Percentiles rank a stretch among this genome's conserved stretches.
Evolutionary conservation across 2,888 invertebrate genomes (phyloP).

Genomic region (Agriopis aurantiaria): DNA sequence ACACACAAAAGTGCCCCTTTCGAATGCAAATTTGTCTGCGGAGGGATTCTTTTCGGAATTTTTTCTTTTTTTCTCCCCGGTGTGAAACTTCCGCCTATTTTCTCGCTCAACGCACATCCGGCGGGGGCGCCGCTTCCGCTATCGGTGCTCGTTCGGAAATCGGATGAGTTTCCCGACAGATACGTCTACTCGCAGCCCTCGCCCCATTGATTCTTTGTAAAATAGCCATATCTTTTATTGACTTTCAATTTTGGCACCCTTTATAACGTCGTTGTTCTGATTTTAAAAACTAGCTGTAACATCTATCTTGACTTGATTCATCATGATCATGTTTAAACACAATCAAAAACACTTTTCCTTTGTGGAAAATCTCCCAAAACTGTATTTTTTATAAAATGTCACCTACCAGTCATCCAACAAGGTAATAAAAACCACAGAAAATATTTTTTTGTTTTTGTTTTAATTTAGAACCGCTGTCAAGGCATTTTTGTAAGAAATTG

Average conservation of each 20-base stretch:
- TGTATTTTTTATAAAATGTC: too few species aligned
- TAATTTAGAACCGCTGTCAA: too few species aligned
- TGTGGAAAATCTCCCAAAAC: too few species aligned
- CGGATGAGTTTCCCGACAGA: slow-evolving; percentile 70
- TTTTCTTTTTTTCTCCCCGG: slow-evolving; percentile 72
- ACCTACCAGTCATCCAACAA: too few species aligned
- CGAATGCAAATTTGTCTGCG: slow-evolving; percentile 81
- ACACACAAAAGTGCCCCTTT: slow-evolving; percentile 81
- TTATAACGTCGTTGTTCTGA: background rate
- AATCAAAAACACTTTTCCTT: too few species aligned
- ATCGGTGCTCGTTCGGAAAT: slow-evolving; percentile 77
- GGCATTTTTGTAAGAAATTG: too few species aligned
- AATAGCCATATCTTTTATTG: slow-evolving; percentile 74
- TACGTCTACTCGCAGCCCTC: slow-evolving; percentile 69
- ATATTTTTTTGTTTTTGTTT: too few species aligned
- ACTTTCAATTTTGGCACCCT: slow-evolving; percentile 54
- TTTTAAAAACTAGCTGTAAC: slow-evolving; percentile 3
- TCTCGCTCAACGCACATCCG: slow-evolving; percentile 83
- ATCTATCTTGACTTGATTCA: too few species aligned
- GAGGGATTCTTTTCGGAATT: slow-evolving; percentile 73
- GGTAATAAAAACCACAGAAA: too few species aligned
- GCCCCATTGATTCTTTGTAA: slow-evolving; percentile 65
- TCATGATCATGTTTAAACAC: too few species aligned
- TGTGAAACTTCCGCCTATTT: slow-evolving; percentile 84
- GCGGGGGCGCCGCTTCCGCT: slow-evolving; percentile 73